phyloP scores from a whole-genome alignment of 2,888 invertebrate species.

The Gymnosoma rotundatum region DNA sequence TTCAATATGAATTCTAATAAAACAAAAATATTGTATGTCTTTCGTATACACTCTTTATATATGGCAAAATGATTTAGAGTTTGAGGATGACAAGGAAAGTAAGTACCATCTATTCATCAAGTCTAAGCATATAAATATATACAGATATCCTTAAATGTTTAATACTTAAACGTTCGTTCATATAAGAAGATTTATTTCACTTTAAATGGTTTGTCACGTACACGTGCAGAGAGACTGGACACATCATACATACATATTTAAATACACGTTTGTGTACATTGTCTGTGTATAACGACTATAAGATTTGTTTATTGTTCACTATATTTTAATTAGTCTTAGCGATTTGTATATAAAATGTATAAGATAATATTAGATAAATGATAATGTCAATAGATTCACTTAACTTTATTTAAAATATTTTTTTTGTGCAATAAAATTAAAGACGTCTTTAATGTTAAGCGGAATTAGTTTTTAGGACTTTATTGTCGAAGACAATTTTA shows the following conservation, averaged over 20 bases:
- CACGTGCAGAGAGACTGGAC: conserved; percentile 2
- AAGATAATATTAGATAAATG: conserved; percentile 1
- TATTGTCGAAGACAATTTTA: no score
- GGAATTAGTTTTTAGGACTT: no score
- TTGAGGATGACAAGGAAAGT: background rate
- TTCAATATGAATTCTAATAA: no score
- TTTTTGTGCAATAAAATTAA: no score
- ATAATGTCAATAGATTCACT: conserved; percentile 41
- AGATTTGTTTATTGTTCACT: background rate
- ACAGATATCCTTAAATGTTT: background rate
- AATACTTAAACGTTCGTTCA: background rate
- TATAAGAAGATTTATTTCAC: conserved; percentile 38
- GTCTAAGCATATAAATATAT: background rate
- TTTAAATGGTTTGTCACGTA: conserved; percentile 40
- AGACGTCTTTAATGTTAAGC: no score
- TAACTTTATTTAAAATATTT: background rate
- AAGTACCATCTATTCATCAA: background rate
- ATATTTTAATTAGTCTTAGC: conserved; percentile 42
- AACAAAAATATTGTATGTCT: no score
- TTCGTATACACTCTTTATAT: no score
- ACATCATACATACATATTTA: background rate
- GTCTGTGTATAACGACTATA: conserved; percentile 8
- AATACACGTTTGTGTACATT: background rate
- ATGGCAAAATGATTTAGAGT: background rate
- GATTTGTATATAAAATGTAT: background rate